Evolutionary conservation across 2,797 vertebrate genomes (phyloP).

Genomic region (Oreortyx pictus): DNA sequence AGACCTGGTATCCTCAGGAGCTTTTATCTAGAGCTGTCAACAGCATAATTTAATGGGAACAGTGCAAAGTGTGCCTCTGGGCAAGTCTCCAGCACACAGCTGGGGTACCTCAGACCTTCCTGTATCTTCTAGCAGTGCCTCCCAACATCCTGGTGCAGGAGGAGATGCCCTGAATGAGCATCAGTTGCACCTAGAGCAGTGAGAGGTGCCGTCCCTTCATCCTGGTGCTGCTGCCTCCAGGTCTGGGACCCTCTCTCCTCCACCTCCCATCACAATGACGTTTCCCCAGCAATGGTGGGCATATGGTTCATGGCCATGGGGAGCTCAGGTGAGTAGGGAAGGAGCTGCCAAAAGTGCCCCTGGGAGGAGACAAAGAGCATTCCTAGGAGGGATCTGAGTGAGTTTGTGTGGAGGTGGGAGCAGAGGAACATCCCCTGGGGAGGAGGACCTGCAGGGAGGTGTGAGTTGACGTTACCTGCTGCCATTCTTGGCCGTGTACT

Average conservation of each 20-base stretch:
- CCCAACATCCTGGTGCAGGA: not conserved
- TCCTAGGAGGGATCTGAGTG: not conserved
- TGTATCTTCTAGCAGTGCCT: not conserved
- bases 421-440: not conserved
- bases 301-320: accelerated
- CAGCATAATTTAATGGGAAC: not conserved
- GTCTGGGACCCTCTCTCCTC: not conserved
- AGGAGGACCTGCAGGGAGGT: not conserved
- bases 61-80: not conserved
- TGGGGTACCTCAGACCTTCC: not conserved
- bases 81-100: not conserved
- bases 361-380: not conserved
- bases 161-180: not conserved
- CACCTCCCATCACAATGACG: accelerated
- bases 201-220: not conserved
- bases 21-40: not conserved
- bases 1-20: not conserved
- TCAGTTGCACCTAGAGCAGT: not conserved
- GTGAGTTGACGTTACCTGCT: conserved; percentile 81
- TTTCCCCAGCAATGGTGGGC: not conserved
- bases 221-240: not conserved
- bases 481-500: conserved; percentile 82
- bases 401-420: not conserved
- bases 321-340: not conserved
- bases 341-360: not conserved